These are phyloP conservation scores for Scortum barcoo DNA, from an alignment of 2,113 vertebrate species.

Conservation along the genomic window DNA sequence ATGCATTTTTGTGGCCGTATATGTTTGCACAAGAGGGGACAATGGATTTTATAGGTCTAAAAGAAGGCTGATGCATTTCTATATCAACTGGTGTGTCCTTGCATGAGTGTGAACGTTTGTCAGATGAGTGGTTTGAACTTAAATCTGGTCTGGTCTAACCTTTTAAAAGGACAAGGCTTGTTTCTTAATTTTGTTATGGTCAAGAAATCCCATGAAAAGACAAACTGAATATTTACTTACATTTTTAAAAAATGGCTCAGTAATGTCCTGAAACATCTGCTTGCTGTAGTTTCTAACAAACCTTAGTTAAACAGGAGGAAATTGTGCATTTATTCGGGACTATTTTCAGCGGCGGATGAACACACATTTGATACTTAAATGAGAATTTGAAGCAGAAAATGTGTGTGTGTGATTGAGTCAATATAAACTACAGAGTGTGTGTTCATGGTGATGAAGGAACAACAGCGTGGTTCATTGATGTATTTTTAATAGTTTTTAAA, in stretches of 20 bases:
- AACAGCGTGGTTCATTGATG: not conserved
- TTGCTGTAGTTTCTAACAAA: not conserved
- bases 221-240: not conserved
- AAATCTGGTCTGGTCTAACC: not conserved
- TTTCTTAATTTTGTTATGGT: not conserved
- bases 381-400: not conserved
- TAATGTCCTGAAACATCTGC: not conserved
- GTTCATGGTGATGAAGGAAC: no score
- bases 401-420: no score
- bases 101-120: conserved; percentile 26
- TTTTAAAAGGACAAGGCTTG: not conserved
- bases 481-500: not conserved
- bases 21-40: not conserved
- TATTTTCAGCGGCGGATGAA: not conserved
- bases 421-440: no score
- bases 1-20: not conserved
- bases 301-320: not conserved
- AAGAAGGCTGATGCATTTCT: not conserved
- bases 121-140: not conserved
- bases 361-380: not conserved
- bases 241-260: not conserved
- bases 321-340: not conserved
- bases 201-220: not conserved
- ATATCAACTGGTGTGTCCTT: not conserved
- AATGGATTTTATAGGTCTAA: not conserved